Evolutionary conservation across 2,113 vertebrate genomes (phyloP).

Genomic region (Calidris pygmaea): DNA sequence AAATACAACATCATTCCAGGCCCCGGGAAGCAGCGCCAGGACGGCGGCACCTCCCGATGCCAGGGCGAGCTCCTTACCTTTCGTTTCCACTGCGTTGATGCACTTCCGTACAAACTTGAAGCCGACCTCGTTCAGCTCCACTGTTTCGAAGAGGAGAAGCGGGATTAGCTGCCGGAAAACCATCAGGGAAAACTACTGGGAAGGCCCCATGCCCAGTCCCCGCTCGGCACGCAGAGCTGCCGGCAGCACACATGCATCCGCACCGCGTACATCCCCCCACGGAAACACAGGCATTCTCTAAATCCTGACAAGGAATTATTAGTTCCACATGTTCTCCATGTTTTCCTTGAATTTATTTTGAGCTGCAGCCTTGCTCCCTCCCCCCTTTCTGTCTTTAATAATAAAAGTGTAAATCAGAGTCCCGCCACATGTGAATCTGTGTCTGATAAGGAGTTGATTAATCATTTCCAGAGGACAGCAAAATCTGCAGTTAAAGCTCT

Average conservation of each 20-base stretch:
- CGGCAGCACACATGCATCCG: rapidly evolving
- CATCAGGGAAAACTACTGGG: neutral
- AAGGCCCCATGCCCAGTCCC: neutral
- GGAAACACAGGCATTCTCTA: neutral
- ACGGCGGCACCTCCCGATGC: rapidly evolving
- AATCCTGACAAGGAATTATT: neutral
- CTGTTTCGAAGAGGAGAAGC: conserved; percentile 68
- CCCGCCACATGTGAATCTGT: neutral
- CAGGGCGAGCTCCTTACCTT: conserved; percentile 73
- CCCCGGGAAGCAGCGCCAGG: neutral
- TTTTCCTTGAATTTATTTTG: neutral
- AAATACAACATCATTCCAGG: rapidly evolving
- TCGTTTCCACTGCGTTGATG: conserved; percentile 91
- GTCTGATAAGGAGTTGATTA: neutral
- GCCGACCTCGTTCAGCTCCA: conserved; percentile 94
- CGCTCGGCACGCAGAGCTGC: rapidly evolving
- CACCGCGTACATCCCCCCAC: rapidly evolving
- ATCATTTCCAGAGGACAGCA: neutral
- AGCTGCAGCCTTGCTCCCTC: neutral
- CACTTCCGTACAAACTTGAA: conserved; percentile 96
- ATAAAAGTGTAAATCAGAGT: neutral
- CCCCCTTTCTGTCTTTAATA: neutral
- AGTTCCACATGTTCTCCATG: neutral
- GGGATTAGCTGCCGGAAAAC: neutral
- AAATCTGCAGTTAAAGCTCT: neutral